A percentile compares a stretch with the other conserved stretches of the same genome.
Evolutionary conservation across 2,888 invertebrate species (phyloP).

Genomic region (Athrips mouffetella): DNA sequence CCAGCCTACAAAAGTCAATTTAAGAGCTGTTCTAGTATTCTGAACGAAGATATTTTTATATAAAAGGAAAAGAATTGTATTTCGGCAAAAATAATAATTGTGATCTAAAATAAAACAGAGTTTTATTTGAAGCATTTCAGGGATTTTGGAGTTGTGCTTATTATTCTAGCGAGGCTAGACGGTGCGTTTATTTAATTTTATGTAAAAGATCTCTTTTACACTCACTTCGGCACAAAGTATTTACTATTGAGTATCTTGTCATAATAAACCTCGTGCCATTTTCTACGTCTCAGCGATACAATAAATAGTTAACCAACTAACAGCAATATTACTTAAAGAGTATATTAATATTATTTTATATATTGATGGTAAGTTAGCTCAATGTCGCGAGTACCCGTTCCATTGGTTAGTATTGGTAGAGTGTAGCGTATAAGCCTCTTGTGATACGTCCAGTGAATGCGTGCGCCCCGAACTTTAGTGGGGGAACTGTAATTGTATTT

Average conservation of each 20-base stretch:
- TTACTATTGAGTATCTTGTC: conserved; percentile 59
- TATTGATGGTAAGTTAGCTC: conserved; percentile 76
- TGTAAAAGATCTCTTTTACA: conserved; percentile 52
- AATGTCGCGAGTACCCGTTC: conserved; percentile 73
- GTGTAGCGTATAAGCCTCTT: conserved; percentile 66
- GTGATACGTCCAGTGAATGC: conserved; percentile 75
- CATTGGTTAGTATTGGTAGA: conserved; percentile 74
- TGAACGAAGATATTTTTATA: conserved; percentile 66
- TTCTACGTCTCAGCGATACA: conserved; percentile 62
- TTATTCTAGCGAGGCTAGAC: conserved; percentile 71
- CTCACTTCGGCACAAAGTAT: conserved; percentile 52
- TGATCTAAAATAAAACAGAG: conserved; percentile 75
- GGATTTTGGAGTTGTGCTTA: conserved; percentile 69
- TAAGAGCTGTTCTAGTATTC: conserved; percentile 55
- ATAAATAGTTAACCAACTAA: conserved; percentile 70
- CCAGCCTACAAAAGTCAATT: conserved; percentile 65
- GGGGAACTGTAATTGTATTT: no score
- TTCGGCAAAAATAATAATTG: conserved; percentile 66
- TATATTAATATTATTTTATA: conserved; percentile 48
- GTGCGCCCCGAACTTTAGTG: no score
- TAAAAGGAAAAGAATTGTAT: conserved; percentile 55
- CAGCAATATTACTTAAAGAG: conserved; percentile 75
- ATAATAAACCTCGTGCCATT: conserved; percentile 75
- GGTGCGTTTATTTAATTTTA: conserved; percentile 55
- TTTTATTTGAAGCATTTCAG: conserved; percentile 76